A percentile compares a stretch with the other conserved stretches of the same genome.
Conservation (phyloP, 2,888 invertebrate species). For the Agrochola litura region DNA sequence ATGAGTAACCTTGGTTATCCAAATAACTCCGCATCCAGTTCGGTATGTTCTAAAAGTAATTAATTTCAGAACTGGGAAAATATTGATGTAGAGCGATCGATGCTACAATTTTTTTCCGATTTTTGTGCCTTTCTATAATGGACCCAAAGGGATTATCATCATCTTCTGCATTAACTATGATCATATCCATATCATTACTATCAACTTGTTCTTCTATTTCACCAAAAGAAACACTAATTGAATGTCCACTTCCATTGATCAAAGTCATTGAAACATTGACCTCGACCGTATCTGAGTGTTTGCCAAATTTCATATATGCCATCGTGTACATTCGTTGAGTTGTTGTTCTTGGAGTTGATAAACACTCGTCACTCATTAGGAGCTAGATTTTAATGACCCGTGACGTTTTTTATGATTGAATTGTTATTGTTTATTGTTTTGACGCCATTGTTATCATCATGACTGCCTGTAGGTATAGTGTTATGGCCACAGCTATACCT, state of each 20-base stretch:
- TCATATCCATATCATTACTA: background rate
- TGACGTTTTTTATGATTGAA: background rate
- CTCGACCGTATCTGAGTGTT: conserved; percentile 48
- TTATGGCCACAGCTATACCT: background rate
- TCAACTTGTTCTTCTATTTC: background rate
- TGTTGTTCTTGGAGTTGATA: conserved; percentile 27
- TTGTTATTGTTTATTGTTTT: conserved; percentile 50
- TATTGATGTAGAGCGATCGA: too few relatives aligned
- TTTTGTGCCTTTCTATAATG: background rate
- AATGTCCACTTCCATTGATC: conserved; percentile 20
- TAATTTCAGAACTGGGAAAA: background rate
- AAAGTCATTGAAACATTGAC: conserved; percentile 59
- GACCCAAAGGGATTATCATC: background rate
- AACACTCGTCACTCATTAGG: conserved; percentile 31
- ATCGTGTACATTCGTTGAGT: background rate
- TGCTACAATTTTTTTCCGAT: background rate
- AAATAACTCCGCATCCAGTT: conserved; percentile 19
- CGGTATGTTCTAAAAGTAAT: background rate
- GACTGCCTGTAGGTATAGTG: background rate
- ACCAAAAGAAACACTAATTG: background rate
- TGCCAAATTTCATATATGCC: conserved; percentile 51
- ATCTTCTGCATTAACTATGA: background rate
- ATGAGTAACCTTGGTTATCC: conserved; percentile 25
- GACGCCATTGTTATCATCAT: background rate
- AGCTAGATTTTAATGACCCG: conserved; percentile 19